Conservation (phyloP, 2,888 invertebrate species). For the Eupeodes luniger region DNA sequence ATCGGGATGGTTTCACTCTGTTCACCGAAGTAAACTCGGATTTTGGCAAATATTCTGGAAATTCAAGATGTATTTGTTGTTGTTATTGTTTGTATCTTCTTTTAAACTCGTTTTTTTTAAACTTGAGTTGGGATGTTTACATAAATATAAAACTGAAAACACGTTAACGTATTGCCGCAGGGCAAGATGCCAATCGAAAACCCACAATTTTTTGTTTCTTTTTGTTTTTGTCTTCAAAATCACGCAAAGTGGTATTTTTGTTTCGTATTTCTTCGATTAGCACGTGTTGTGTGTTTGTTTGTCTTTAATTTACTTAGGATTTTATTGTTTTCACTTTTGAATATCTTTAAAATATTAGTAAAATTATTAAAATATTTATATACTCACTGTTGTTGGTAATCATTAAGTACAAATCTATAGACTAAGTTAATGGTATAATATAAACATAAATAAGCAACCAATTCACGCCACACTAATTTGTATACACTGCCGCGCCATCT, state of each 20-base stretch:
- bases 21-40: constrained; percentile 93
- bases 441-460: constrained; percentile 92
- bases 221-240: constrained; percentile 18
- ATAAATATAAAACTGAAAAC: constrained; percentile 48
- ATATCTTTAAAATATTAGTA: neutral
- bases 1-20: constrained; percentile 96
- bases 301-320: neutral
- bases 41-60: constrained; percentile 94
- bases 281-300: constrained; percentile 48
- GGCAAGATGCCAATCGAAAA: constrained; percentile 54
- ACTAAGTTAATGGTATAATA: constrained; percentile 94
- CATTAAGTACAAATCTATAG: constrained; percentile 93
- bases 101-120: constrained; percentile 49
- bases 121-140: neutral
- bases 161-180: constrained; percentile 48
- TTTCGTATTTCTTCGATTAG: constrained; percentile 4
- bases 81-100: constrained; percentile 1
- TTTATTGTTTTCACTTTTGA: constrained; percentile 8
- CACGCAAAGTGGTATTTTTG: constrained; percentile 10
- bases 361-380: constrained; percentile 5
- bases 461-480: constrained; percentile 97
- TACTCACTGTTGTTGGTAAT: constrained; percentile 90
- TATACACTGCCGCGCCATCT: constrained; percentile 98
- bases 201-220: constrained; percentile 9
- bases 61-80: constrained; percentile 35